phyloP scores from a whole-genome alignment of 2,113 vertebrate species.

The Caretta caretta region DNA sequence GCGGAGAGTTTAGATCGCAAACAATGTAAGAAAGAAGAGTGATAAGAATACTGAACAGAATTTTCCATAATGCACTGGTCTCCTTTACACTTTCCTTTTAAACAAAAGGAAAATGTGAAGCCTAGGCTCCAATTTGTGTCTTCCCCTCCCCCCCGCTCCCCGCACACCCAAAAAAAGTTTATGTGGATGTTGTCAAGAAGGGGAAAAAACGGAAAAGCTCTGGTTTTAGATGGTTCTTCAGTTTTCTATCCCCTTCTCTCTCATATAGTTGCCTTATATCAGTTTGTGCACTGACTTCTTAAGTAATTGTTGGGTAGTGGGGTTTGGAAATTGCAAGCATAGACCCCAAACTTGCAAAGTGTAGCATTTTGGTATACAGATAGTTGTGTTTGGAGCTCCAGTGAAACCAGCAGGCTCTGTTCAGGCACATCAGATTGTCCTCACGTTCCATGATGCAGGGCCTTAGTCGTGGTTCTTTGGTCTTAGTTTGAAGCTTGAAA shows the following conservation, averaged over 20 bases:
- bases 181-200: too few relatives aligned
- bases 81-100: neutral
- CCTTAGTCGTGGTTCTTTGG: neutral
- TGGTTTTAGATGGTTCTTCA: neutral
- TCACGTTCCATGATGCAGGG: neutral
- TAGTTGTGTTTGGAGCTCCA: neutral
- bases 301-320: neutral
- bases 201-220: too few relatives aligned
- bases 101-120: neutral
- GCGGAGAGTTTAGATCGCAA: neutral
- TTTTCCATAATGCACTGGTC: neutral
- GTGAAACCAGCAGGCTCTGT: neutral
- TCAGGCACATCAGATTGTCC: too few relatives aligned
- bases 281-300: neutral
- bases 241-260: neutral
- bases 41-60: neutral
- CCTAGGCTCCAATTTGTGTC: neutral
- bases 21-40: neutral
- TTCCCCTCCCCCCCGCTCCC: too few relatives aligned
- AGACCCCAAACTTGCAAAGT: neutral
- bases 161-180: too few relatives aligned
- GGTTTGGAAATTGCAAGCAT: neutral
- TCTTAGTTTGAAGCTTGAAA: conserved; percentile 2
- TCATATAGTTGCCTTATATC: neutral
- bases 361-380: neutral